Percentiles rank a stretch among this genome's conserved stretches.
These are phyloP conservation scores for Larimichthys crocea DNA, from an alignment of 2,113 vertebrate species.

Conservation along the genomic window DNA sequence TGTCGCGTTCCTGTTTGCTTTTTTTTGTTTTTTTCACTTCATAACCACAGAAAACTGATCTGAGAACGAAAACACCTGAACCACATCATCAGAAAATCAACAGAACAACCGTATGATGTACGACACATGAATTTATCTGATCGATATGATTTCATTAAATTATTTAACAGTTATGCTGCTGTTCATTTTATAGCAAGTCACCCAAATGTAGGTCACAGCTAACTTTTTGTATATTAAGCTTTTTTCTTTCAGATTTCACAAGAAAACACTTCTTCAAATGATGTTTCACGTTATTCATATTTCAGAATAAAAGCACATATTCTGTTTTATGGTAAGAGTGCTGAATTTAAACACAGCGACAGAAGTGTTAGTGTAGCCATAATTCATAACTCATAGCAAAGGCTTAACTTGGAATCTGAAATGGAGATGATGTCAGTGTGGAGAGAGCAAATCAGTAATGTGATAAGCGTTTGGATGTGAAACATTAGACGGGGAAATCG, in stretches of 20 bases:
- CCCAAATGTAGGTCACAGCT: background rate
- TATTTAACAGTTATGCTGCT: background rate
- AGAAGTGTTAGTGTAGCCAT: constrained; percentile 16
- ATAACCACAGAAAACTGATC: constrained; percentile 3
- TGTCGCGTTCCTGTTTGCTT: background rate
- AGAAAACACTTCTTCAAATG: background rate
- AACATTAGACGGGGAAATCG: constrained; percentile 70
- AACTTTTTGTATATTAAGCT: background rate
- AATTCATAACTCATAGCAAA: constrained; percentile 26
- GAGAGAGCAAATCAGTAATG: constrained; percentile 70
- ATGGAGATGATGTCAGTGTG: constrained; percentile 71
- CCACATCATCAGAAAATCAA: background rate
- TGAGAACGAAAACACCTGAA: background rate
- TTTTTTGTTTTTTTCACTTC: background rate
- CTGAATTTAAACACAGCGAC: constrained; percentile 1
- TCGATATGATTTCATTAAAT: background rate
- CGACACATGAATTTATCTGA: background rate
- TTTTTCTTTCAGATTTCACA: background rate
- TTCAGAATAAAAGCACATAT: background rate
- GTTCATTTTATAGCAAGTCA: background rate
- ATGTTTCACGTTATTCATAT: background rate
- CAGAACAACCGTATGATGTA: background rate
- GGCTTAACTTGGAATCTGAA: constrained; percentile 52
- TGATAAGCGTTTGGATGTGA: constrained; percentile 73
- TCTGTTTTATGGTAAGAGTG: background rate